Evolutionary conservation across 2,797 vertebrate genomes (phyloP).

Genomic region (Lacerta viridis): DNA sequence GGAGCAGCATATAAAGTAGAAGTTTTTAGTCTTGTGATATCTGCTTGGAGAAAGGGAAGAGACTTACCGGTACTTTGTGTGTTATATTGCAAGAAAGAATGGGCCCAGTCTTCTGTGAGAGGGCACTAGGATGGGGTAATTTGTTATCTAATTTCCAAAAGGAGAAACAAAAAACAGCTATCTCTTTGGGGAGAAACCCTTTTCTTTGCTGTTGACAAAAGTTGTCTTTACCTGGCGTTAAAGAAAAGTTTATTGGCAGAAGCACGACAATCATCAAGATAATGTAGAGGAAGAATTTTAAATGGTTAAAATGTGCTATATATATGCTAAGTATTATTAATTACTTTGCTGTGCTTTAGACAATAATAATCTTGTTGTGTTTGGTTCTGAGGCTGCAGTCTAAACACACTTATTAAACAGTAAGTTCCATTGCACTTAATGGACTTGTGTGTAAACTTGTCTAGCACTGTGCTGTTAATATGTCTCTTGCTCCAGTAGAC

Average conservation of each 20-base stretch:
- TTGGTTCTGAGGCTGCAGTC: background rate
- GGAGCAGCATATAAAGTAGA: slow-evolving; percentile 69
- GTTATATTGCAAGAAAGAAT: slow-evolving; percentile 36
- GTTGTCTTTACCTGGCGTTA: slow-evolving; percentile 19
- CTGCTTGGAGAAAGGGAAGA: slow-evolving; percentile 55
- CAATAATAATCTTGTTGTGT: background rate
- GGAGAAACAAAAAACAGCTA: slow-evolving; percentile 4
- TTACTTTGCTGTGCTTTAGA: background rate
- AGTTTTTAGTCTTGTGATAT: slow-evolving; percentile 52
- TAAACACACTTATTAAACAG: background rate
- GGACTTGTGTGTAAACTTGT: background rate
- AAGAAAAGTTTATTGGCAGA: background rate
- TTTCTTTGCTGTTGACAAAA: slow-evolving; percentile 26
- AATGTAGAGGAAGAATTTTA: background rate
- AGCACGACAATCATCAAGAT: fast-evolving
- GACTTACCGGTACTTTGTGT: slow-evolving; percentile 43
- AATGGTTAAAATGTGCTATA: background rate
- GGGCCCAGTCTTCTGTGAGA: slow-evolving; percentile 41
- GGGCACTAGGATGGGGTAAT: background rate
- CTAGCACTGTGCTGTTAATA: background rate
- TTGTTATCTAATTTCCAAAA: slow-evolving; percentile 44
- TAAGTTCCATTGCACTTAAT: background rate
- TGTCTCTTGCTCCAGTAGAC: background rate
- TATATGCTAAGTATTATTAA: slow-evolving; percentile 3
- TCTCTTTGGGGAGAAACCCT: slow-evolving; percentile 9